Percentiles rank a stretch among this genome's conserved stretches.
Conservation (phyloP, 2,888 invertebrate genomes). For the Ectemnius lituratus region DNA sequence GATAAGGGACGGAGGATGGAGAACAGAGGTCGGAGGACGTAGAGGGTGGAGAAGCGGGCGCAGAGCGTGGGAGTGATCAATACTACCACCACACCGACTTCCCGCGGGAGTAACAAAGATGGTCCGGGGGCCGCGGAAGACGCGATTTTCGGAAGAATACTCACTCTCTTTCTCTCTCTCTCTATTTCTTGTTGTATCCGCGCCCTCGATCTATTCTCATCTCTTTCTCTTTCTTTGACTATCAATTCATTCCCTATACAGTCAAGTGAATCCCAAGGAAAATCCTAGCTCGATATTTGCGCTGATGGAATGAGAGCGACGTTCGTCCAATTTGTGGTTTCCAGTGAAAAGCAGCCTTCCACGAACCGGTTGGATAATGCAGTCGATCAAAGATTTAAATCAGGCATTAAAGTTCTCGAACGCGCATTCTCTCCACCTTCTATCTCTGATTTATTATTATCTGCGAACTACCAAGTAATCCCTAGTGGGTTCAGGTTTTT, state of each 20-base stretch:
- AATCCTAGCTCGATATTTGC: no score
- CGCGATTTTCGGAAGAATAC: constrained; percentile 53
- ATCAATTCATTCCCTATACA: background rate
- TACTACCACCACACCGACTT: constrained; percentile 72
- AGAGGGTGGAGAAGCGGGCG: constrained; percentile 66
- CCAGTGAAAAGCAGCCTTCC: background rate
- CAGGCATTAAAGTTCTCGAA: background rate
- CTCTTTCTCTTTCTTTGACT: background rate
- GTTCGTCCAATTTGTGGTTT: no score
- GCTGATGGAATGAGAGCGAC: no score
- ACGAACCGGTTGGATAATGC: background rate
- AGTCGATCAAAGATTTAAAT: constrained; percentile 3
- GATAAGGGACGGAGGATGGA: constrained; percentile 57
- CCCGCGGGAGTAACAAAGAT: constrained; percentile 70
- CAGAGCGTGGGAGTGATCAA: constrained; percentile 74
- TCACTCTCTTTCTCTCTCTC: background rate
- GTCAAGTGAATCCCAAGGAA: no score
- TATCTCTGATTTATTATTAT: background rate
- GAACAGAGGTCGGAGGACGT: constrained; percentile 58
- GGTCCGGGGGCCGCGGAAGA: constrained; percentile 54
- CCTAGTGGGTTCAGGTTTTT: background rate
- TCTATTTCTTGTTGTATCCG: no score
- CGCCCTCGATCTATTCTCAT: background rate
- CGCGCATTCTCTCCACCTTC: no score
- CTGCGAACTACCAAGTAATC: background rate